Evolutionary conservation across 2,888 invertebrate genomes (phyloP).

Genomic region (Hydroisotoma schaefferi): DNA sequence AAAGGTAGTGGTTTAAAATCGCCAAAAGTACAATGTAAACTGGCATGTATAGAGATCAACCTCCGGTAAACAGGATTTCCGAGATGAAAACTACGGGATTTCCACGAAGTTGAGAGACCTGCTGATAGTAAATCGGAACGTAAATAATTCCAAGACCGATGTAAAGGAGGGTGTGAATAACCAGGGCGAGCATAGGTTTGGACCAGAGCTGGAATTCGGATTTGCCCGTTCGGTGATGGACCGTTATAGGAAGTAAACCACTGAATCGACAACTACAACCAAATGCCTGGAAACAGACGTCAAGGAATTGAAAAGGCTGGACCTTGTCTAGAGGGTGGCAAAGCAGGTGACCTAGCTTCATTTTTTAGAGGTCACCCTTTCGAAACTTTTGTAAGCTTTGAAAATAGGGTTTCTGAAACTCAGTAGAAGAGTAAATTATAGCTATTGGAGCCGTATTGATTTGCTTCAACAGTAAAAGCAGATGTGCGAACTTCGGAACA

Average conservation of each 20-base stretch:
- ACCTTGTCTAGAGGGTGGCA: conserved; percentile 1
- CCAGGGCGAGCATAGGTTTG: not conserved
- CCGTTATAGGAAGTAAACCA: not conserved
- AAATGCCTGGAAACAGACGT: conserved; percentile 2
- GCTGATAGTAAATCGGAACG: not conserved
- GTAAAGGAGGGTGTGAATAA: not conserved
- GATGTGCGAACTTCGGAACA: no score
- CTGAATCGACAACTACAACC: not conserved
- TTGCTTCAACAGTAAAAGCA: no score
- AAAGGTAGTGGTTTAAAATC: not conserved
- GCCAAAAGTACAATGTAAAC: not conserved
- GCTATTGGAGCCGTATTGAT: no score
- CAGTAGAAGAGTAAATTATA: no score
- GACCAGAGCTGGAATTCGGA: not conserved
- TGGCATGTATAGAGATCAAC: no score
- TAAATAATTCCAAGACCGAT: not conserved
- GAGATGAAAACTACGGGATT: not conserved
- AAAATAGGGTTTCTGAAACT: no score
- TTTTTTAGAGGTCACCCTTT: no score
- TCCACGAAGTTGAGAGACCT: not conserved
- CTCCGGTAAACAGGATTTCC: not conserved
- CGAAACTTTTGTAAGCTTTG: no score
- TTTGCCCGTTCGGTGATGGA: not conserved
- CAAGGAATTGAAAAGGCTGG: not conserved
- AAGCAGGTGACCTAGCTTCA: no score